phyloP scores from a whole-genome alignment of 1,140 invertebrate species.

The Atta colombica region DNA sequence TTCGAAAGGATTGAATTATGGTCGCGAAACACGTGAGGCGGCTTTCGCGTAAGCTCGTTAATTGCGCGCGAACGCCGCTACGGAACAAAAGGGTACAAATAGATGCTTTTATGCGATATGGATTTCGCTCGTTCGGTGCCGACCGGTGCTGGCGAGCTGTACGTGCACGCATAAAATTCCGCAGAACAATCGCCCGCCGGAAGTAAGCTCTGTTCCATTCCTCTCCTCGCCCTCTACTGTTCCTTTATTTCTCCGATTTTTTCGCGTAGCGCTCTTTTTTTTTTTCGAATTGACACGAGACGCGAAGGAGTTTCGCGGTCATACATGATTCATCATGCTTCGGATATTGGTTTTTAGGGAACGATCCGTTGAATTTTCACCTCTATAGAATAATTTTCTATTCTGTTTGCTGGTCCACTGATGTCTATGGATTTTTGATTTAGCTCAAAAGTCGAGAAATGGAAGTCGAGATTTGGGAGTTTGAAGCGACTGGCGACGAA shows the following conservation, averaged over 20 bases:
- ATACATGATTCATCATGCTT: constrained; percentile 14
- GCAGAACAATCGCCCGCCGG: constrained; percentile 41
- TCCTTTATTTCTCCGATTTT: constrained; percentile 18
- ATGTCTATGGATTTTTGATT: constrained; percentile 11
- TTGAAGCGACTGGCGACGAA: neutral
- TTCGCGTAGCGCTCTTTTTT: neutral
- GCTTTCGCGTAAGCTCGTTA: constrained; percentile 60
- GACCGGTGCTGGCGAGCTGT: neutral
- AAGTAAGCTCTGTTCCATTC: constrained; percentile 33
- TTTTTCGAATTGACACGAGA: neutral
- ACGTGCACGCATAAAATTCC: constrained; percentile 45
- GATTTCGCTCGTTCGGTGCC: constrained; percentile 18
- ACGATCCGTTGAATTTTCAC: neutral
- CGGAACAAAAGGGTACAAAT: constrained; percentile 61
- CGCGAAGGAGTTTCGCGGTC: neutral
- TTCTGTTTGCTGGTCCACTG: neutral
- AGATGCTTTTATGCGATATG: constrained; percentile 58
- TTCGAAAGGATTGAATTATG: constrained; percentile 60
- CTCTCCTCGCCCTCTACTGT: neutral
- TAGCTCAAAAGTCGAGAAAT: neutral
- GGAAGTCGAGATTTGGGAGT: neutral
- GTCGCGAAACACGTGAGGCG: constrained; percentile 48
- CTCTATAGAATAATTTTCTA: constrained; percentile 27
- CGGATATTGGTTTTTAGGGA: constrained; percentile 4
- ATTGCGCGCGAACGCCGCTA: constrained; percentile 53